These are phyloP conservation scores for Melanophora roralis DNA, from an alignment of 2,888 invertebrate genomes.

Conservation along the genomic window DNA sequence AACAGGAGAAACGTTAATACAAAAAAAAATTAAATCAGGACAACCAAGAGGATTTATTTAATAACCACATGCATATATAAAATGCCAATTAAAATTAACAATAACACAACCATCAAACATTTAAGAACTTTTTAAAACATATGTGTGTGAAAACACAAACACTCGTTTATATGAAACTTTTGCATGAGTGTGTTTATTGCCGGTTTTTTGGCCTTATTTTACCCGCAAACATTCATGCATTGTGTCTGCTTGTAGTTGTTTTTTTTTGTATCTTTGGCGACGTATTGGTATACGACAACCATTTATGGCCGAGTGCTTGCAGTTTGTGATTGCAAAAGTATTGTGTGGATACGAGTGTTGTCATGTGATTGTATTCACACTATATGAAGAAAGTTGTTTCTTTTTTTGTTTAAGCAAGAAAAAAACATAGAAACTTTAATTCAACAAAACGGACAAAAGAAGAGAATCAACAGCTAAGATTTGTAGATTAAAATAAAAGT, in stretches of 20 bases:
- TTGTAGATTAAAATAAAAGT: too few relatives aligned
- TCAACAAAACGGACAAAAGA: too few relatives aligned
- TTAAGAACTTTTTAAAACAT: constrained; percentile 11
- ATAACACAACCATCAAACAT: constrained; percentile 25
- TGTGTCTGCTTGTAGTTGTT: background rate
- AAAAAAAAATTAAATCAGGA: constrained; percentile 4
- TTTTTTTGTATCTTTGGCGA: background rate
- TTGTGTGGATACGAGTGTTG: background rate
- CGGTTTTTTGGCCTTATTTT: background rate
- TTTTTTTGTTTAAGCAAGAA: too few relatives aligned
- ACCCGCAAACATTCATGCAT: too few relatives aligned
- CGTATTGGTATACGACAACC: constrained; percentile 15
- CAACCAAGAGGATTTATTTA: constrained; percentile 47
- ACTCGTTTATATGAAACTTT: background rate
- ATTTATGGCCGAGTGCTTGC: constrained; percentile 5
- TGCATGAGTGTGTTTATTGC: background rate
- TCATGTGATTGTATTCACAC: constrained; percentile 5
- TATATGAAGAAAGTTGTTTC: background rate
- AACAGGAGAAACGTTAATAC: background rate
- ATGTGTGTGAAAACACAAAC: background rate
- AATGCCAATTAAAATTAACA: constrained; percentile 56
- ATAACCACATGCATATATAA: constrained; percentile 50
- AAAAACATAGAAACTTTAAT: too few relatives aligned
- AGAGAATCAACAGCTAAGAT: too few relatives aligned
- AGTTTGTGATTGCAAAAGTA: background rate